A percentile compares a stretch with the other conserved stretches of the same genome.
Conservation (phyloP, 1,140 invertebrate species). For the Oedothorax gibbosus region DNA sequence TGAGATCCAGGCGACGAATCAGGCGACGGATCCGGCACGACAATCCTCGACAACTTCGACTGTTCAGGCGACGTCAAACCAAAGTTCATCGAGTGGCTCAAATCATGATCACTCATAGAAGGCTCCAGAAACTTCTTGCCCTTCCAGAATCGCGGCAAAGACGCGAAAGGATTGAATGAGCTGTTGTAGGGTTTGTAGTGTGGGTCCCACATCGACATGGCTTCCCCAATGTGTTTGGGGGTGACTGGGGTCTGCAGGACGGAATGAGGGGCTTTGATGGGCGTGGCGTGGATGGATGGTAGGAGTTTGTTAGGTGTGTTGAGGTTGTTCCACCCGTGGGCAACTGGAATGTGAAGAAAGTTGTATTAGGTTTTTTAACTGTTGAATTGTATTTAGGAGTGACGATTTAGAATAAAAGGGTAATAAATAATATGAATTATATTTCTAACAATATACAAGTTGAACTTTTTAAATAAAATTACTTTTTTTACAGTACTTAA, state of each 20-base stretch:
- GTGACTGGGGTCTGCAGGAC: slow-evolving; percentile 65
- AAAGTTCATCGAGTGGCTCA: slow-evolving; percentile 76
- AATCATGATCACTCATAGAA: slow-evolving; percentile 71
- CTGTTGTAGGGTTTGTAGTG: slow-evolving; percentile 74
- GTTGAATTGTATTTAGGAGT: too few relatives aligned
- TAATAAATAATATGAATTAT: too few relatives aligned
- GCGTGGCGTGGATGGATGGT: not conserved
- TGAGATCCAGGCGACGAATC: too few relatives aligned
- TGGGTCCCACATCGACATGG: slow-evolving; percentile 83
- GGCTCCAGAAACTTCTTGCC: slow-evolving; percentile 66
- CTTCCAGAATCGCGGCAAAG: slow-evolving; percentile 72
- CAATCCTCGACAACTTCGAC: too few relatives aligned
- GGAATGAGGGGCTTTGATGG: slow-evolving; percentile 2
- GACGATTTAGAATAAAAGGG: too few relatives aligned
- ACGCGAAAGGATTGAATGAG: slow-evolving; percentile 77
- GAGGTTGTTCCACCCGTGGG: slow-evolving; percentile 36
- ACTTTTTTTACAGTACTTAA: not conserved
- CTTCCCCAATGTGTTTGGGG: slow-evolving; percentile 77
- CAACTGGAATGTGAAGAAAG: slow-evolving; percentile 31
- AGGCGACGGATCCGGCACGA: too few relatives aligned
- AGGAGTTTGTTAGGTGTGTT: slow-evolving; percentile 11
- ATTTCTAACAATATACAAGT: not conserved
- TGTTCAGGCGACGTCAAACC: slow-evolving; percentile 74
- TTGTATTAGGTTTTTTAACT: not conserved
- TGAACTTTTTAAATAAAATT: not conserved